Evolutionary conservation across 2,113 vertebrate genomes (phyloP), one percentile per base, ranked within the genome.

Genomic region (Lipophrys pholis): DNA sequence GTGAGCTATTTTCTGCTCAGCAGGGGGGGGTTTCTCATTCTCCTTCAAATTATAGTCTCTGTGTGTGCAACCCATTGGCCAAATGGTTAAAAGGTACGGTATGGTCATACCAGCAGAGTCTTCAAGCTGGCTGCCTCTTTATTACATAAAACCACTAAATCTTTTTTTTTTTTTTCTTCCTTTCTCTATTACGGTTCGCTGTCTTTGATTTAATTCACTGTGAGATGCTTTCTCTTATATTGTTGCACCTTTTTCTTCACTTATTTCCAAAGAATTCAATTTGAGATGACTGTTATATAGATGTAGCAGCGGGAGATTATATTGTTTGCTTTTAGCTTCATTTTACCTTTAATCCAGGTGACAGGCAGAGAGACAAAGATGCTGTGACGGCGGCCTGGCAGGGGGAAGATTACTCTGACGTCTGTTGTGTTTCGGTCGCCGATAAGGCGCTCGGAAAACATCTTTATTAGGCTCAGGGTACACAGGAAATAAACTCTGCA

Each of bases 1-100:
- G 43, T 48, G 16, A 88, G 69, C 70, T 79, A 76, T 81, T 81
- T 61, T 50, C 83, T 57, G 50, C 87, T 53, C 78, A 49, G 76
- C 52, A 5, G 78, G 77, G 40, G 61, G 43, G 65, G 69, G 52
- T 64, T 10, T 75, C 67, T 80, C 71, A 55, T 76, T 81, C 56
- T 53, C 21, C 43, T 48, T 66, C 56, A 62, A 71, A 82, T 82
- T 16, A 65, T 62, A 6, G 12, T 35, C 57, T 49, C 6, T 2
- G 21, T 30, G 2, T 30, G 21, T 30, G 21, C 21, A 30, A 30
- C 21, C 21, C 21, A 30, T 30, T 30, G 21, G 21, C 21, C 21
- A 30, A 30, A 30, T 30, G 21, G 21, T 30, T 30, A 30, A 30
- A 30, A 30, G 21, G 21, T 30, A 30, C 21, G 2, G 21, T 30